Base-by-base conservation (phyloP, 2,113 vertebrate species). In the Casuarius casuarius region DNA sequence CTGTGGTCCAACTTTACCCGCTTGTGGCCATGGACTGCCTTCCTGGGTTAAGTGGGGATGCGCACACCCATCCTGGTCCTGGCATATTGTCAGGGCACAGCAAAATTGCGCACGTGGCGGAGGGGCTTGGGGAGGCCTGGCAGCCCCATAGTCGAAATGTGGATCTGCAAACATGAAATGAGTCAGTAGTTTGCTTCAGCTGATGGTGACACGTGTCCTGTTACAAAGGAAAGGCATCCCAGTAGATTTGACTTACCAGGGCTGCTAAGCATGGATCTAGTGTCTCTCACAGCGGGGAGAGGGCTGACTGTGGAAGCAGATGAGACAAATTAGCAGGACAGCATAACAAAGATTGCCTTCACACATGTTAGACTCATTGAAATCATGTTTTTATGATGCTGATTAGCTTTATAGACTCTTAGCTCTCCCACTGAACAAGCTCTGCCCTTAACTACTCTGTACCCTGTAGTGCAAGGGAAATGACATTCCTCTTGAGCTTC, bases 271-370 rank as follows among this genome's bases (percentile, higher is more conserved):
- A 25, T 23, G 1, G 1, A 15, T 52, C 23, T 21, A 78, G 8
- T 40, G 12, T 62, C 28, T n/a, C 29, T 89, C 35, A 56, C 13
- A 56, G 26, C 22, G 33, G 63, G 38, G n/a, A 54, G 42, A 23
- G 33, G 23, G 58, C 74, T 82, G 56, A 54, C 44, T 2, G 1
- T 68, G 85, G 72, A 78, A 81, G 56, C 26, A 74, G 21, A 59
- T 67, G 76, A 84, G 65, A 86, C 38, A 65, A 67, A 88, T 84
- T 81, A 95, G 35, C 61, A 88, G 67, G 29, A 29, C 67, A 79
- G 52, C 7, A 6, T 51, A 79, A 17, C 81, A 71, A 77, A 86
- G 29, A 71, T 38, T 67, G 18, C 28, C 2, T 4, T 62, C 54
- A 35, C 42, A 20, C 42, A 11, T 7, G 6, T 66, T 54, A n/a